Conservation (phyloP, 1,140 invertebrate genomes). For the Zaprionus ghesquierei region DNA sequence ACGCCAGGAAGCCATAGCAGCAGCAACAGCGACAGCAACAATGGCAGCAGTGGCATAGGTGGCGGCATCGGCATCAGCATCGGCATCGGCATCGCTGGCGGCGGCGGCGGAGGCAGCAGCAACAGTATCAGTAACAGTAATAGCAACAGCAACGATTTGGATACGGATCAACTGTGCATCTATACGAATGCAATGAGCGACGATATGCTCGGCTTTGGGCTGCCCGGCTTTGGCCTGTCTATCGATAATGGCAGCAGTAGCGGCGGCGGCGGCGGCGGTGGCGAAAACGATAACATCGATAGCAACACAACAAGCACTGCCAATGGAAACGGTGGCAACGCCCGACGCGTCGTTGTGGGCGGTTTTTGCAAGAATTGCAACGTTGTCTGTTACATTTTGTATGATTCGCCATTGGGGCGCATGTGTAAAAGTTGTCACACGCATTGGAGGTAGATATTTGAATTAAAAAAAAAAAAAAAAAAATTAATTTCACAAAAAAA, state of each 20-base stretch:
- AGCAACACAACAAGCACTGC: conserved; percentile 12
- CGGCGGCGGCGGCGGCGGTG: conserved; percentile 7
- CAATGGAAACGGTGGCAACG: conserved; percentile 19
- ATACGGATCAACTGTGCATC: conserved; percentile 49
- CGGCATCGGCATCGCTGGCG: not conserved
- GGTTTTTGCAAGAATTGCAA: conserved; percentile 81
- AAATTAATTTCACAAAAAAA: no score
- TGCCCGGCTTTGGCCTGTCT: conserved; percentile 42
- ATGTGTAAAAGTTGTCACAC: conserved; percentile 82
- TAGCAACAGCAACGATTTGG: conserved; percentile 50
- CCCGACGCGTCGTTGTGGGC: conserved; percentile 53
- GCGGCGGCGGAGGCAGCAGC: not conserved
- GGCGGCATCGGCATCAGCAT: conserved; percentile 2
- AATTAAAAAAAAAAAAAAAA: conserved; percentile 2
- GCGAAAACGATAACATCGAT: conserved; percentile 11
- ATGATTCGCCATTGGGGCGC: conserved; percentile 72
- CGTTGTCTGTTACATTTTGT: conserved; percentile 76
- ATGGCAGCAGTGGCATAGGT: conserved; percentile 5
- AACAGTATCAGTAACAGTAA: conserved; percentile 24
- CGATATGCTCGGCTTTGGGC: conserved; percentile 55
- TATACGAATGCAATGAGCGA: conserved; percentile 38
- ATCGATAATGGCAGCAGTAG: conserved; percentile 33
- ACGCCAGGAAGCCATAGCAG: conserved; percentile 12
- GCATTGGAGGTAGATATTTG: conserved; percentile 82
- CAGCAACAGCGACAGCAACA: not conserved